A percentile compares a stretch with the other conserved stretches of the same genome.
Conservation (phyloP, 2,797 vertebrate genomes). For the Pachyuromys duprasi region DNA sequence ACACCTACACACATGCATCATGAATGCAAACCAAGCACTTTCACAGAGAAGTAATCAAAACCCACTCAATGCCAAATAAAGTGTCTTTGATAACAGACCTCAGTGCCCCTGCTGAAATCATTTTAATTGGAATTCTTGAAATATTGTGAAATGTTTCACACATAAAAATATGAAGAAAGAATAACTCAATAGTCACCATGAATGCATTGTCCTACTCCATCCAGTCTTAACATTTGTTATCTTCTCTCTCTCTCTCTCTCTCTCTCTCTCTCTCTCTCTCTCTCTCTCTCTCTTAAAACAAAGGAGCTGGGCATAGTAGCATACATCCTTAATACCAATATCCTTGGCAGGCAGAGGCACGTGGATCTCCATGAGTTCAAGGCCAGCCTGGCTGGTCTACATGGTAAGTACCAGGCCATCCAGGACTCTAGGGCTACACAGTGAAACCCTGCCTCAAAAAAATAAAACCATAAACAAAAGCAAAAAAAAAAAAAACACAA, state of each 20-base stretch:
- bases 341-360: neutral
- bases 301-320: neutral
- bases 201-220: neutral
- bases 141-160: neutral
- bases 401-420: neutral
- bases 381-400: neutral
- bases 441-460: neutral
- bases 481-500: neutral
- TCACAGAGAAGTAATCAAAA: neutral
- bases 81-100: neutral
- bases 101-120: neutral
- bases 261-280: neutral
- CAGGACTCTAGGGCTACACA: neutral
- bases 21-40: neutral
- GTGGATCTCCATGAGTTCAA: neutral
- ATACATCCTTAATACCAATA: neutral
- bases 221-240: neutral
- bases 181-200: neutral
- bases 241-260: neutral
- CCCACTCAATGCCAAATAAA: neutral
- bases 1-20: neutral
- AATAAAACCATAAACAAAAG: neutral
- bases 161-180: neutral
- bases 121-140: neutral
- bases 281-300: slow-evolving; percentile 5